Conservation (phyloP, 2,888 invertebrate species). For the Noctuana brunneofusca region DNA sequence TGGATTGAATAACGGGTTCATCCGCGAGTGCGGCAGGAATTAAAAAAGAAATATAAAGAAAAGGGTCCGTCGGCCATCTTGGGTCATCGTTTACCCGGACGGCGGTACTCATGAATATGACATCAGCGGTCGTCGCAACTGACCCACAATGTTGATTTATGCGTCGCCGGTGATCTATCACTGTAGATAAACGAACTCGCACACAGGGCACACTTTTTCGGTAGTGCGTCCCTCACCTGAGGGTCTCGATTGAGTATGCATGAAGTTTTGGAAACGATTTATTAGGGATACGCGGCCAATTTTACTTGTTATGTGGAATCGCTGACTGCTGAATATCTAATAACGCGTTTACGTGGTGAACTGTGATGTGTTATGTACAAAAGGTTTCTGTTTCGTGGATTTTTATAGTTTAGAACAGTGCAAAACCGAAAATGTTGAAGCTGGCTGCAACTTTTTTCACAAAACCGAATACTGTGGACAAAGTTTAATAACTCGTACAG, state of each 20-base stretch:
- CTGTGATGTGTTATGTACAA: slow-evolving; percentile 7
- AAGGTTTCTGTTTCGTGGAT: neutral
- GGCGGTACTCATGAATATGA: slow-evolving; percentile 74
- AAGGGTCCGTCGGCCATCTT: slow-evolving; percentile 45
- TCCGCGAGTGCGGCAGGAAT: slow-evolving; percentile 44
- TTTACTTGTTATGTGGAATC: slow-evolving; percentile 15
- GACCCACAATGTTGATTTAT: slow-evolving; percentile 70
- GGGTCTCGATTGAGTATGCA: slow-evolving; percentile 56
- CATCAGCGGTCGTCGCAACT: slow-evolving; percentile 62
- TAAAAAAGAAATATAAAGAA: slow-evolving; percentile 59
- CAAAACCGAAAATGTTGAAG: slow-evolving; percentile 21
- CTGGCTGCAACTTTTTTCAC: slow-evolving; percentile 7
- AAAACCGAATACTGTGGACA: slow-evolving; percentile 10
- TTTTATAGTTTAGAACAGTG: slow-evolving; percentile 13
- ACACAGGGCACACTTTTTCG: slow-evolving; percentile 43
- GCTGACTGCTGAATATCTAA: neutral
- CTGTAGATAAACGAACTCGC: slow-evolving; percentile 49
- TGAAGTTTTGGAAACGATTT: slow-evolving; percentile 42
- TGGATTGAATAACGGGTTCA: slow-evolving; percentile 44
- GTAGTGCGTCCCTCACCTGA: slow-evolving; percentile 49
- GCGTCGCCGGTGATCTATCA: slow-evolving; percentile 67
- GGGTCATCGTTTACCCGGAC: slow-evolving; percentile 46
- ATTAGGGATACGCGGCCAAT: slow-evolving; percentile 25
- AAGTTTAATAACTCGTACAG: slow-evolving; percentile 15
- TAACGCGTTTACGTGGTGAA: slow-evolving; percentile 2